Percentiles rank a stretch among this genome's conserved stretches.
Evolutionary conservation across 2,113 vertebrate genomes (phyloP).

Genomic region (pig (Sus scrofa)): T2T-Sscrofa CM000826.6:114184501-114185000

Average conservation of each 20-base stretch:
- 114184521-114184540: constrained; percentile 78
- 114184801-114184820: constrained; percentile 15
- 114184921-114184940: constrained; percentile 56
- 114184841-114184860: constrained; percentile 75
- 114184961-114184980: constrained; percentile 62
- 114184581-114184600: constrained; percentile 78
- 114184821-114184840: constrained; percentile 77
- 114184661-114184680: constrained; percentile 79
- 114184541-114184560: constrained; percentile 71
- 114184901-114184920: constrained; percentile 70
- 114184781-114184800: constrained; percentile 66
- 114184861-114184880: constrained; percentile 69
- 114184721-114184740: constrained; percentile 61
- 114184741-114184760: constrained; percentile 75
- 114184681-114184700: constrained; percentile 70
- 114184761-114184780: constrained; percentile 64
- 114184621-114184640: constrained; percentile 49
- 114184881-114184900: constrained; percentile 70
- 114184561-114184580: constrained; percentile 81
- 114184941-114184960: constrained; percentile 62
- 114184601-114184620: constrained; percentile 70
- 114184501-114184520: constrained; percentile 56
- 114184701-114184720: constrained; percentile 74
- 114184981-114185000: constrained; percentile 65
- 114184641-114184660: constrained; percentile 67